phyloP scores from a whole-genome alignment of 2,888 invertebrate genomes.

The Orthonevra nobilis region DNA sequence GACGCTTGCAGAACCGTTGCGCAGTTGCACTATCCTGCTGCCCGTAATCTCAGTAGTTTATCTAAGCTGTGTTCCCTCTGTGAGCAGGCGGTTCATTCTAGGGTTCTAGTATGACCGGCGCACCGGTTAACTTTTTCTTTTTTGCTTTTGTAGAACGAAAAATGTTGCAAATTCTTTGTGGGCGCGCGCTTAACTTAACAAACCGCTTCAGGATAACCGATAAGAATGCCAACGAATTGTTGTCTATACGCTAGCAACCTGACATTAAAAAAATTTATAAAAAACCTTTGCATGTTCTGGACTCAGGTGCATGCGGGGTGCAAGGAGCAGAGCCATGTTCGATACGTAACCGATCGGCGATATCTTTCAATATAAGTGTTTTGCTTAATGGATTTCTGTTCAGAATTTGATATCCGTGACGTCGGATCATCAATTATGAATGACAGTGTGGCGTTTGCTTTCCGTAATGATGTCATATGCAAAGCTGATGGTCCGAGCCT shows the following conservation, averaged over 20 bases:
- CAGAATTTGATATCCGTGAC: conserved; percentile 72
- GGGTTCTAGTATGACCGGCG: conserved; percentile 31
- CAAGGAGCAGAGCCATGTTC: conserved; percentile 34
- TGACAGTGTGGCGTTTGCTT: conserved; percentile 68
- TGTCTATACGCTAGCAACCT: conserved; percentile 49
- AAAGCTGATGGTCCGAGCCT: conserved; percentile 20
- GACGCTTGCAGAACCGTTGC: conserved; percentile 18
- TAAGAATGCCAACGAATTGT: conserved; percentile 57
- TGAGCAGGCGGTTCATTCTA: conserved; percentile 44
- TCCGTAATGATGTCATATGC: conserved; percentile 72
- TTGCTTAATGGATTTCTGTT: conserved; percentile 73
- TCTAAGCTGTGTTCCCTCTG: conserved; percentile 57
- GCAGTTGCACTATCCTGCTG: conserved; percentile 59
- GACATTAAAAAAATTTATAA: conserved; percentile 38
- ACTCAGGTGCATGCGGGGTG: not conserved
- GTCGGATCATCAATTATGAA: conserved; percentile 71
- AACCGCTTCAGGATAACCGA: conserved; percentile 67
- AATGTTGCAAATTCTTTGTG: conserved; percentile 68
- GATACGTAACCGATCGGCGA: conserved; percentile 63
- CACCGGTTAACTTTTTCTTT: conserved; percentile 10
- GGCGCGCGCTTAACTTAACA: conserved; percentile 70
- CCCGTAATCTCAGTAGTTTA: conserved; percentile 58
- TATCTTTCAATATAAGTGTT: conserved; percentile 73
- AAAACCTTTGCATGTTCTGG: not conserved
- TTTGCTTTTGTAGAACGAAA: conserved; percentile 32